Evolutionary conservation across 1,140 invertebrate genomes (phyloP), one percentile per base, ranked within the genome.

Genomic region (Ptiloglossa arizonensis): DNA sequence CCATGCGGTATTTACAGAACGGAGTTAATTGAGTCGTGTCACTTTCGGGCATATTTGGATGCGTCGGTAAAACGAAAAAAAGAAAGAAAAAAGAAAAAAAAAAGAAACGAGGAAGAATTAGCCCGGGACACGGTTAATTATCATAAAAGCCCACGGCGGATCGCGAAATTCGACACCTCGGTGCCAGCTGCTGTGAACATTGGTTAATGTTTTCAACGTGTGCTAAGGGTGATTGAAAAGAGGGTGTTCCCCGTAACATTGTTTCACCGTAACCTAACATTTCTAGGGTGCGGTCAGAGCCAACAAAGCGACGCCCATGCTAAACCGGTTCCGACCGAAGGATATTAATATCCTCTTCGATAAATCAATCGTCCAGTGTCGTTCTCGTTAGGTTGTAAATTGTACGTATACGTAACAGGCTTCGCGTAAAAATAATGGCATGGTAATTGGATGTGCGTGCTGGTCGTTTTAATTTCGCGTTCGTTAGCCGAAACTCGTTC

Each of bases 261-360:
- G 72, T 85, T 85, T 68, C 50, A 57, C 63, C 70, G 54, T 27
- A 48, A 67, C 74, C 64, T 59, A 81, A 66, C 52, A 46, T 81
- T 72, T 52, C 48, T n/a, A 72, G 79, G 85, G 85, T 72, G 85
- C 79, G 85, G 85, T 84, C 79, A 75, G 46, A 59, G 85, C 74
- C 69, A 84, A 86, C 85, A 86, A 84, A 86, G 69, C 74, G 73
- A 83, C 85, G 81, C 79, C 78, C 78, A 68, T 56, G 57, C 50
- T 69, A 29, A 71, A 64, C 59, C 66, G 66, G 60, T 85, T 72
- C 48, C 54, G 29, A n/a, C 50, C 27, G 75, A 69, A 66, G 50
- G 75, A 63, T 50, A 78, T 79, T 70, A 78, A 68, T 82, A 80
- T 75, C 66, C 60, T 64, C 62, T 17, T 57, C 64, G 60, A 77